A percentile compares a stretch with the other conserved stretches of the same genome.
Conservation (phyloP, 2,888 invertebrate genomes). For the Nomada fabriciana region DNA sequence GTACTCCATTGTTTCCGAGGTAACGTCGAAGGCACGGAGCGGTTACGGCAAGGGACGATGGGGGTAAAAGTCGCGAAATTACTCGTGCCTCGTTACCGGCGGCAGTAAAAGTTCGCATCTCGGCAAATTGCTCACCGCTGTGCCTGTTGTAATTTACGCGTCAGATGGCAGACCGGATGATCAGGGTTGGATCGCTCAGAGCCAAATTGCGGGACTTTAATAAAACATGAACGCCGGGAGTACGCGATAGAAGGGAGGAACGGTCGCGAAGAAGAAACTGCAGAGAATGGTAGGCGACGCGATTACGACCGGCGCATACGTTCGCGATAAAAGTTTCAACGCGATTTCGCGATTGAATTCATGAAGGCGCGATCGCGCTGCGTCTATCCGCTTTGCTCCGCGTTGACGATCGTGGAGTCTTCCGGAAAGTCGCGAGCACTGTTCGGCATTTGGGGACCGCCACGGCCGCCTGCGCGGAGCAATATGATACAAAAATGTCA, state of each 20-base stretch:
- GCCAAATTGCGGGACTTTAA: constrained; percentile 49
- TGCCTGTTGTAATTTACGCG: constrained; percentile 53
- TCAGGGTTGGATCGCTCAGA: constrained; percentile 33
- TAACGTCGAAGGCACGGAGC: not conserved
- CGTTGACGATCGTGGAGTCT: not conserved
- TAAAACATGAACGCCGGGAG: constrained; percentile 41
- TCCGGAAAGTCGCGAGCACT: not conserved
- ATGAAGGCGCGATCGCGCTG: no score
- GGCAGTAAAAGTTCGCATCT: constrained; percentile 47
- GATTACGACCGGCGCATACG: not conserved
- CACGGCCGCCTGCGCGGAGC: constrained; percentile 54
- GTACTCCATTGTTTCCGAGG: not conserved
- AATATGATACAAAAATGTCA: constrained; percentile 81
- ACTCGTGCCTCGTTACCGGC: constrained; percentile 41
- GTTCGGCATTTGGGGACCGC: constrained; percentile 45
- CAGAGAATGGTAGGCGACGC: not conserved
- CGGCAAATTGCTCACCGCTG: constrained; percentile 39
- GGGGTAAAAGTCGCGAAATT: constrained; percentile 14
- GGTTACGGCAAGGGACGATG: not conserved
- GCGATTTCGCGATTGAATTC: not conserved
- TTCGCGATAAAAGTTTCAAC: not conserved
- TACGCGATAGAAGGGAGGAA: not conserved
- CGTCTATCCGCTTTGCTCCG: not conserved
- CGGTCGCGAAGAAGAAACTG: not conserved
- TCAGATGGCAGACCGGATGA: constrained; percentile 43